Evolutionary conservation across 2,113 vertebrate genomes (phyloP).

Genomic region (Pseudorectes ferrugineus): DNA sequence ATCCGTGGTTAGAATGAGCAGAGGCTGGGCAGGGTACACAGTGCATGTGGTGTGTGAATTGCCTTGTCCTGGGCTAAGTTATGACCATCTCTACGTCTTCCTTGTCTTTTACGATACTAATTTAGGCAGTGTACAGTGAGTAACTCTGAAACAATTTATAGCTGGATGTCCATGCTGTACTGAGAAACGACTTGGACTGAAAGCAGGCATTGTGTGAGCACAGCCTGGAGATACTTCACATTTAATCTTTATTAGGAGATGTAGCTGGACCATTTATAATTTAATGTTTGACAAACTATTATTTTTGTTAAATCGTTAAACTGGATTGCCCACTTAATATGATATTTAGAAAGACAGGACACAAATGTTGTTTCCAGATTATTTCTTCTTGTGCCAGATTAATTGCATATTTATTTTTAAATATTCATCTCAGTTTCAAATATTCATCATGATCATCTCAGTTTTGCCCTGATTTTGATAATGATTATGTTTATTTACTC

Average conservation of each 20-base stretch:
- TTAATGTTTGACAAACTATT: background rate
- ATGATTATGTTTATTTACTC: background rate
- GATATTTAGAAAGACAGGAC: background rate
- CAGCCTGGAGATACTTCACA: conserved; percentile 31
- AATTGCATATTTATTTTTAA: background rate
- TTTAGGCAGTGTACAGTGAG: conserved; percentile 26
- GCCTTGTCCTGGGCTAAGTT: background rate
- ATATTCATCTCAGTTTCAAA: no score
- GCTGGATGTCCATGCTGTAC: background rate
- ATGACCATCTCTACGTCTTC: background rate
- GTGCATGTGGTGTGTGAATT: background rate
- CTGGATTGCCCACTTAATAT: background rate
- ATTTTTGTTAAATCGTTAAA: background rate
- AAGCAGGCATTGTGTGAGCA: conserved; percentile 31
- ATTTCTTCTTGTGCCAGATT: background rate
- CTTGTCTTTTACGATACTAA: conserved; percentile 14
- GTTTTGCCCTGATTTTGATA: background rate
- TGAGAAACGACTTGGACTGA: conserved; percentile 40
- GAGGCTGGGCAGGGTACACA: background rate
- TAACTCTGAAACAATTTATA: background rate
- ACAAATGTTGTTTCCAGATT: background rate
- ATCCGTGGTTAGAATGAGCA: background rate
- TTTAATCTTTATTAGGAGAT: conserved; percentile 48
- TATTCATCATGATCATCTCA: background rate
- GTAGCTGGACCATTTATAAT: conserved; percentile 22